Conservation (phyloP, 2,888 invertebrate species). For the Hartigia nigra region DNA sequence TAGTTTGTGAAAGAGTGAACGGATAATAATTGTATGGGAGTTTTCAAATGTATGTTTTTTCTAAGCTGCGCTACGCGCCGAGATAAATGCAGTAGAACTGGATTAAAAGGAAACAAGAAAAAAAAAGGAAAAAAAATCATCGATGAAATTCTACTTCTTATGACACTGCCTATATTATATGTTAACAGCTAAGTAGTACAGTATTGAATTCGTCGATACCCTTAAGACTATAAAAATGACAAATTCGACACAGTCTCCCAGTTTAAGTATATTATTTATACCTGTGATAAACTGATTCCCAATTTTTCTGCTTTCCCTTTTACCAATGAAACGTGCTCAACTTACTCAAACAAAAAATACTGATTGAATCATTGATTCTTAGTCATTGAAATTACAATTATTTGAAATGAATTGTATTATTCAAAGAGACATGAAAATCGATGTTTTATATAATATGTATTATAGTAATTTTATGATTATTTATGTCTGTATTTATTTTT, state of each 20-base stretch:
- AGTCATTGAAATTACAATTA: conserved; percentile 21
- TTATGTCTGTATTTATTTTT: conserved; percentile 63
- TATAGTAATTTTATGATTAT: conserved; percentile 63
- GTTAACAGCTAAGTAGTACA: conserved; percentile 28
- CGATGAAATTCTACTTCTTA: conserved; percentile 35
- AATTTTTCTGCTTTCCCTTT: conserved; percentile 21
- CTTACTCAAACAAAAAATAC: conserved; percentile 19
- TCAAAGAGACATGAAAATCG: conserved; percentile 33
- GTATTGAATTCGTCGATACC: conserved; percentile 29
- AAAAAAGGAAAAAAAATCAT: conserved; percentile 29
- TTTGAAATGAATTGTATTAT: conserved; percentile 38
- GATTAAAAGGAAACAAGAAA: conserved; percentile 34
- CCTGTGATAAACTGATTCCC: conserved; percentile 31
- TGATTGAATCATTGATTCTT: conserved; percentile 15
- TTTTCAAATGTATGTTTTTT: conserved; percentile 29
- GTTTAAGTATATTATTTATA: conserved; percentile 35
- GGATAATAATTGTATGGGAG: conserved; percentile 1
- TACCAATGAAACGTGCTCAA: conserved; percentile 36
- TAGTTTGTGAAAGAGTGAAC: background rate
- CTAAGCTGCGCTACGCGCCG: conserved; percentile 28
- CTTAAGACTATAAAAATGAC: conserved; percentile 26
- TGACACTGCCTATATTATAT: conserved; percentile 52
- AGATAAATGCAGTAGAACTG: conserved; percentile 25
- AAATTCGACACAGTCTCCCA: conserved; percentile 32
- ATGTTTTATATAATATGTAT: conserved; percentile 62